A percentile compares a stretch with the other conserved stretches of the same genome.
Evolutionary conservation across 1,140 invertebrate species (phyloP).

Genomic region (Pseudachorutes palmiensis): DNA sequence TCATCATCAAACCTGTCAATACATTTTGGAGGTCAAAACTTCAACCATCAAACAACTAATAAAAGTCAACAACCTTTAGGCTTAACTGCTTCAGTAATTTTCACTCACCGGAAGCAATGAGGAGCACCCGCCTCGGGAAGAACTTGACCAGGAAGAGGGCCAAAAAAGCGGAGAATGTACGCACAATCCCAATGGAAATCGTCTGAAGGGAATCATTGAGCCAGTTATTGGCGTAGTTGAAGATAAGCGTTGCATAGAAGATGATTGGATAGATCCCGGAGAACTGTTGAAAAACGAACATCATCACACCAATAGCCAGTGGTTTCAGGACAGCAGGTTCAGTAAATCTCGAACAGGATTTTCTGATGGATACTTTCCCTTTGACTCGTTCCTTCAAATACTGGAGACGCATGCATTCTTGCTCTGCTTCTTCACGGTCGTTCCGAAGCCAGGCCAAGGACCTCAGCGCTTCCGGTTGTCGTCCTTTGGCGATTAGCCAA

Average conservation of each 20-base stretch:
- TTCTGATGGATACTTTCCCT: conserved; percentile 39
- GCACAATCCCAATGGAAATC: conserved; percentile 35
- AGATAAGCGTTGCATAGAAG: conserved; percentile 63
- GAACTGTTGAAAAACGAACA: conserved; percentile 70
- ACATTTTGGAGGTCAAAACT: neutral
- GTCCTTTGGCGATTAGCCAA: conserved; percentile 49
- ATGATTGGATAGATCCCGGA: conserved; percentile 66
- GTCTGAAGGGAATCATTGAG: conserved; percentile 37
- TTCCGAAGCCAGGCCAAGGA: conserved; percentile 44
- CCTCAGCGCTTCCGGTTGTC: conserved; percentile 42
- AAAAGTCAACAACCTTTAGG: no score
- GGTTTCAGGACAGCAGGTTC: conserved; percentile 53
- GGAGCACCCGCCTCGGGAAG: conserved; percentile 39
- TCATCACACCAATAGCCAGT: conserved; percentile 53
- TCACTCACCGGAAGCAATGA: conserved; percentile 35
- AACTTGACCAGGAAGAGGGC: conserved; percentile 44
- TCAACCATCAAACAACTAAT: neutral
- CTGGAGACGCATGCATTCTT: conserved; percentile 47
- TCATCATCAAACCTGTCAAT: conserved; percentile 29
- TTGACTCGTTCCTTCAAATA: conserved; percentile 43
- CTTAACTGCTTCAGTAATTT: no score
- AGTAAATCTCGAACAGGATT: conserved; percentile 42
- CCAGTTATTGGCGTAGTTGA: conserved; percentile 38
- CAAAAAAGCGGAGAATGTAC: conserved; percentile 36
- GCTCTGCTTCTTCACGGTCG: conserved; percentile 40